Conservation (phyloP, 2,888 invertebrate species). For the Cataglyphis cursor region DNA sequence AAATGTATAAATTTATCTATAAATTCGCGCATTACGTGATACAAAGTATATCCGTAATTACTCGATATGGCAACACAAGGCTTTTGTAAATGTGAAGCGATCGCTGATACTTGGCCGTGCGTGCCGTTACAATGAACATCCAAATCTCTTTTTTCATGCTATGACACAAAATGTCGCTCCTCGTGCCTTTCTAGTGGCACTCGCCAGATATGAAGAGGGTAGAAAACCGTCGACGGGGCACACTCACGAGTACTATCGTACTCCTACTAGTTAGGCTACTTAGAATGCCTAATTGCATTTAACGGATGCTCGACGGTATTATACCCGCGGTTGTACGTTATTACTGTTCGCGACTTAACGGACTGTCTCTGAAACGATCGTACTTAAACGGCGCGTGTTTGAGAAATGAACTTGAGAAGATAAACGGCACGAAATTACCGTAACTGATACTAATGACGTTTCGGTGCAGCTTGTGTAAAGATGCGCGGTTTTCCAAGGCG, state of each 20-base stretch:
- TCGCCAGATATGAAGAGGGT: conserved; percentile 64
- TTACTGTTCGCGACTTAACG: conserved; percentile 19
- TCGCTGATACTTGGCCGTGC: conserved; percentile 68
- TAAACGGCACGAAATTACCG: conserved; percentile 18
- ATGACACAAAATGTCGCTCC: conserved; percentile 47
- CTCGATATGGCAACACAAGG: conserved; percentile 6
- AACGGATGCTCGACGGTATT: conserved; percentile 72
- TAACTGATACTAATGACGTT: conserved; percentile 44
- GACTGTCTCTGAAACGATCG: background rate
- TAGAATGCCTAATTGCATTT: conserved; percentile 76
- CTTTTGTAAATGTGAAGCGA: conserved; percentile 43
- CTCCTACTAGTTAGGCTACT: background rate
- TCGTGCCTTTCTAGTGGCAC: conserved; percentile 73
- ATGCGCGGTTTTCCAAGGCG: background rate
- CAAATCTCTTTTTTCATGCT: conserved; percentile 79
- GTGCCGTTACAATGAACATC: conserved; percentile 83
- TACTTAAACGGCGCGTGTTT: conserved; percentile 37
- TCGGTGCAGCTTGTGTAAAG: conserved; percentile 5
- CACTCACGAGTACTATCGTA: conserved; percentile 62
- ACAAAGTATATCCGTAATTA: conserved; percentile 1
- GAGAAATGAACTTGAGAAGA: conserved; percentile 17
- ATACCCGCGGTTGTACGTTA: conserved; percentile 3
- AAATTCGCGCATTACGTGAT: background rate
- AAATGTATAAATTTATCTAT: background rate
- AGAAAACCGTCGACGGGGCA: conserved; percentile 78